Evolutionary conservation across 2,888 invertebrate species (phyloP), one percentile per base, ranked within the genome.

Genomic region (Acanthosepion lycidas): DNA sequence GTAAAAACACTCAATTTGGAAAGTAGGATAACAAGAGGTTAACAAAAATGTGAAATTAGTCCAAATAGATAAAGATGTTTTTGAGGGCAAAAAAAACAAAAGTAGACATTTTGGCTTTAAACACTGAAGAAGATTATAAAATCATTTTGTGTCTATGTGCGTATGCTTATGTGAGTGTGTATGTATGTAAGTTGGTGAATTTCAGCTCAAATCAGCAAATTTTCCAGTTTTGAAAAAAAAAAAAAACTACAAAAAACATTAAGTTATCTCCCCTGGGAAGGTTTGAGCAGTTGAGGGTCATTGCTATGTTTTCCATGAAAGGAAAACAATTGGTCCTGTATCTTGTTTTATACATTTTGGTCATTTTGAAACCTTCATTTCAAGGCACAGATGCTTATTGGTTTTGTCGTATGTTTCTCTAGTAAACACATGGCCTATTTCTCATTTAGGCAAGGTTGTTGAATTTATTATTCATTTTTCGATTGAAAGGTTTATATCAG

Each of bases 241-340:
- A 28, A 64, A 64, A 5, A 28, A n/a, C n/a, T n/a, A n/a, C n/a
- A 78, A 78, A 26, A 28, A 28, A 78, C 78, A 28, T 28, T 78
- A n/a, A n/a, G 78, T 78, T 78, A 78, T 78, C 78, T 78, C 78
- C 78, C 78, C 78, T 78, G 78, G 78, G 78, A 78, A 78, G 78
- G 78, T 78, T 78, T 78, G 78, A 78, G 78, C 78, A 78, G 78
- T 78, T 78, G 78, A 78, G 78, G 78, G 78, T 78, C 78, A 78
- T 33, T 78, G n/a, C n/a, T 59, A n/a, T 78, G 78, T 78, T 78
- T 78, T 78, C 78, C 78, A n/a, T 78, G n/a, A 15, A 78, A 78
- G 33, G 78, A 78, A n/a, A 78, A 78, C 78, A 33, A 78, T 78
- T 78, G 78, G 78, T 78, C 78, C 78, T 78, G 78, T 78, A 78